These are phyloP conservation scores for Rhopalosiphum maidis DNA, from an alignment of 1,140 invertebrate species.

Conservation along the genomic window DNA sequence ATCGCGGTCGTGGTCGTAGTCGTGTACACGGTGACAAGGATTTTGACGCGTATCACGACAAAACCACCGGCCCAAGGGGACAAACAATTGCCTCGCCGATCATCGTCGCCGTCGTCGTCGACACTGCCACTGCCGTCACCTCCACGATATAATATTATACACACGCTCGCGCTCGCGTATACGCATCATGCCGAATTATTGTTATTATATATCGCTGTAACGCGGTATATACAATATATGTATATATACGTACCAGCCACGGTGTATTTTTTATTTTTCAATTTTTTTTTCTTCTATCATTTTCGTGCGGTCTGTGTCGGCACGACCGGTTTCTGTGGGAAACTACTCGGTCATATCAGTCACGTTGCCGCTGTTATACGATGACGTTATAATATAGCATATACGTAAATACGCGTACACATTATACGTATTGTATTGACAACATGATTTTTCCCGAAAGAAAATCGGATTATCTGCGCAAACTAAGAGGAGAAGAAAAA, in stretches of 20 bases:
- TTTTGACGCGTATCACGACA: constrained; percentile 54
- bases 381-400: constrained; percentile 19
- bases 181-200: constrained; percentile 57
- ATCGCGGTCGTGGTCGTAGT: background rate
- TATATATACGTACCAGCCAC: background rate
- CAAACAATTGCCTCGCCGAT: constrained; percentile 50
- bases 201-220: constrained; percentile 44
- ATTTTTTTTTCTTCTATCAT: constrained; percentile 13
- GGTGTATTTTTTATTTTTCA: constrained; percentile 40
- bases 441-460: constrained; percentile 42
- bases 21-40: constrained; percentile 52
- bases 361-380: constrained; percentile 25
- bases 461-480: constrained; percentile 53
- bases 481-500: background rate
- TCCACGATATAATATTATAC: background rate
- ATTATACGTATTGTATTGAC: constrained; percentile 27
- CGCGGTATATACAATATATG: background rate
- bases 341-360: constrained; percentile 56
- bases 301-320: constrained; percentile 48
- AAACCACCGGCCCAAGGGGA: constrained; percentile 11
- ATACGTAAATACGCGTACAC: constrained; percentile 6
- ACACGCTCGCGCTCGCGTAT: background rate
- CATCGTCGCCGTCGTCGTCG: constrained; percentile 12
- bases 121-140: constrained; percentile 2
- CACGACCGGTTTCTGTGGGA: constrained; percentile 57